Conservation (phyloP, 1,140 invertebrate genomes). For the Latrodectus geometricus region DNA sequence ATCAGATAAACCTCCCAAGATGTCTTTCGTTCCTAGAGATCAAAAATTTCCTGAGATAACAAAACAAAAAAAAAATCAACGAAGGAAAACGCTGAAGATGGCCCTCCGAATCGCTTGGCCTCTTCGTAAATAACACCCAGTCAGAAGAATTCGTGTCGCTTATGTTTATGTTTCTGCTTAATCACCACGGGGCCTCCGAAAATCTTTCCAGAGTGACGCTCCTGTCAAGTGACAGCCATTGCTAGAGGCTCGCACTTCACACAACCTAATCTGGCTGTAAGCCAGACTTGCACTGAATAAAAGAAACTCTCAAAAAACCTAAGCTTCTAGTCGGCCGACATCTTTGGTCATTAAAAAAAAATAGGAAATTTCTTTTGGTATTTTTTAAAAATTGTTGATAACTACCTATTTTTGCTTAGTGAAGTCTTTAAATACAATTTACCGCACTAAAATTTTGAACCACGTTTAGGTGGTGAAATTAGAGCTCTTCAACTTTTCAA, state of each 20-base stretch:
- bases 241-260: constrained; percentile 5
- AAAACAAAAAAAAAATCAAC: background rate
- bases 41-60: background rate
- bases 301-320: background rate
- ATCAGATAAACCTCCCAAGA: constrained; percentile 9
- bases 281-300: constrained; percentile 22
- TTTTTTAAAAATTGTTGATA: no score
- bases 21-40: background rate
- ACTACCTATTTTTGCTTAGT: no score
- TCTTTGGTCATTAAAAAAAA: background rate
- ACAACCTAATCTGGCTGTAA: constrained; percentile 15
- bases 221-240: constrained; percentile 11
- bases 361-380: no score
- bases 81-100: background rate
- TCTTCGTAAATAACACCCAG: constrained; percentile 41
- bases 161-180: constrained; percentile 53
- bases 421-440: no score
- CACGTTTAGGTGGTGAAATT: no score
- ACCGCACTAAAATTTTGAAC: no score
- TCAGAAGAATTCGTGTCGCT: constrained; percentile 26
- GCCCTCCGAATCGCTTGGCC: background rate
- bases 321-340: background rate
- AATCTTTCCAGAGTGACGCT: constrained; percentile 37
- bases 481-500: no score
- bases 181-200: constrained; percentile 26